These are phyloP conservation scores for Lucifuga dentata DNA, from an alignment of 2,113 vertebrate species.

Conservation along the genomic window DNA sequence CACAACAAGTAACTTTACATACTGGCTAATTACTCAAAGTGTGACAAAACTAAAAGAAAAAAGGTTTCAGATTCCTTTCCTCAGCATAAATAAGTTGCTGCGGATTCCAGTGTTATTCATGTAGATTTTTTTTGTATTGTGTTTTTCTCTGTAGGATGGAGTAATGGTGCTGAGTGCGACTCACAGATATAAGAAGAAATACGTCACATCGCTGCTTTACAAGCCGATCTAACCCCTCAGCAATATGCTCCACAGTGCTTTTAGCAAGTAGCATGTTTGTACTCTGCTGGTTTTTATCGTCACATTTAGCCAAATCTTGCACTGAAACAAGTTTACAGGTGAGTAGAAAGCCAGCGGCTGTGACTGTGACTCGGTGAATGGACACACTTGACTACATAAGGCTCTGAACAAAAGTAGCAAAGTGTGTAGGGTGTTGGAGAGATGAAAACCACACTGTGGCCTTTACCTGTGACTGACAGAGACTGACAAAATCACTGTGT, in stretches of 20 bases:
- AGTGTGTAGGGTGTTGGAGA: slow-evolving; percentile 4
- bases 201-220: slow-evolving; percentile 93
- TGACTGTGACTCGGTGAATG: slow-evolving; percentile 18
- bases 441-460: slow-evolving; percentile 38
- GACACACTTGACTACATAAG: slow-evolving; percentile 53
- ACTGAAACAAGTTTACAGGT: slow-evolving; percentile 68
- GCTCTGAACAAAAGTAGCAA: slow-evolving; percentile 48
- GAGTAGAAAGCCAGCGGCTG: slow-evolving; percentile 20
- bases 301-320: slow-evolving; percentile 61
- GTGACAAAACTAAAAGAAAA: too few relatives aligned
- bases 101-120: not conserved
- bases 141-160: slow-evolving; percentile 86
- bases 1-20: too few relatives aligned
- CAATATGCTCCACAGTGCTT: slow-evolving; percentile 20
- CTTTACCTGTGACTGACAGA: slow-evolving; percentile 45
- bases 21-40: too few relatives aligned
- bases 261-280: slow-evolving; percentile 52
- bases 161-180: slow-evolving; percentile 98
- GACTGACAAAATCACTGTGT: slow-evolving; percentile 55
- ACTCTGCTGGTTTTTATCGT: slow-evolving; percentile 39
- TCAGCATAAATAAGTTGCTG: not conserved
- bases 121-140: not conserved
- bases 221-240: slow-evolving; percentile 81
- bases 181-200: slow-evolving; percentile 98
- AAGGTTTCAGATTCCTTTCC: too few relatives aligned